These are phyloP conservation scores for Echinometra lucunter DNA, from an alignment of 53 echinoderm and acorn worm species.

Conservation along the genomic window DNA sequence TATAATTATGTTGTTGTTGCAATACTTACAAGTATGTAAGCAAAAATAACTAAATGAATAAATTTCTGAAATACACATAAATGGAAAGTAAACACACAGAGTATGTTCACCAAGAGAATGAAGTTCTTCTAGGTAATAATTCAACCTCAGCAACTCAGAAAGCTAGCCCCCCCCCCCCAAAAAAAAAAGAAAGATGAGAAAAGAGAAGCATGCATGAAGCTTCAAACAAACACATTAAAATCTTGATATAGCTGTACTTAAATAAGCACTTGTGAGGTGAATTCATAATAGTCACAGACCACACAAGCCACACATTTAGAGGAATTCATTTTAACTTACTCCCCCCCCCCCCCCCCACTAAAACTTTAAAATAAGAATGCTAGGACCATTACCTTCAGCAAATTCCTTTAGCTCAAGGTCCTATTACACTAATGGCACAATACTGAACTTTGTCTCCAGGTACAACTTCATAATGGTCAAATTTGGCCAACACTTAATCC, in stretches of 20 bases:
- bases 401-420: not conserved
- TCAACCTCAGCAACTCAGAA: too few relatives aligned
- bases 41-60: too few relatives aligned
- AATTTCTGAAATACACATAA: too few relatives aligned
- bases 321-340: constrained; percentile 15
- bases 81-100: too few relatives aligned
- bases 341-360: not conserved
- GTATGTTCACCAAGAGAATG: too few relatives aligned
- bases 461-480: too few relatives aligned
- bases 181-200: not conserved
- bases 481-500: too few relatives aligned
- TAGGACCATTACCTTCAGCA: not conserved
- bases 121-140: too few relatives aligned
- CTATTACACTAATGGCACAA: not conserved
- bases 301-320: not conserved
- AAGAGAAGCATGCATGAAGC: not conserved
- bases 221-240: not conserved
- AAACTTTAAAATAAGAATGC: not conserved
- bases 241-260: not conserved
- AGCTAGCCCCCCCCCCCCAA: not conserved
- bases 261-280: not conserved
- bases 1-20: too few relatives aligned
- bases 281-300: not conserved
- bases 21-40: too few relatives aligned
- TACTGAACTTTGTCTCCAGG: too few relatives aligned